A percentile compares a stretch with the other conserved stretches of the same genome.
These are phyloP conservation scores for Aromia moschata DNA, from an alignment of 2,888 invertebrate species.

Conservation along the genomic window DNA sequence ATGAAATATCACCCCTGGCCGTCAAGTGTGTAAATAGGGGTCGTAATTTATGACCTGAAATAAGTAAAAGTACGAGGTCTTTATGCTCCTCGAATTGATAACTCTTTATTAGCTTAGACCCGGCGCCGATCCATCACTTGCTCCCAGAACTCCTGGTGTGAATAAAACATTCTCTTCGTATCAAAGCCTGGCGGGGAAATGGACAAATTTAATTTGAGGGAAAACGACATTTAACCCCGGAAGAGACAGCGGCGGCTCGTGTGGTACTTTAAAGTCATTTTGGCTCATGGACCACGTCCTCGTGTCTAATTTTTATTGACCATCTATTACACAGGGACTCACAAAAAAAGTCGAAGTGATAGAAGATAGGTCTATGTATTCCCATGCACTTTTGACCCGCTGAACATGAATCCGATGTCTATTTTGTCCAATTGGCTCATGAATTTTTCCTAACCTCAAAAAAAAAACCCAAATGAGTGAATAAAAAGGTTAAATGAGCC, in stretches of 20 bases:
- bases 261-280: too few relatives aligned
- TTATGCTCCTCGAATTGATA: constrained; percentile 3
- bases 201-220: constrained; percentile 25
- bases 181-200: constrained; percentile 18
- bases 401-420: too few relatives aligned
- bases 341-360: too few relatives aligned
- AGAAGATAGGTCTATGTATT: too few relatives aligned
- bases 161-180: constrained; percentile 20
- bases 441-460: too few relatives aligned
- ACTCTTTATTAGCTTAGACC: constrained; percentile 8
- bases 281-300: too few relatives aligned
- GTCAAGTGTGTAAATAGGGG: constrained; percentile 3
- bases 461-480: too few relatives aligned
- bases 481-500: too few relatives aligned
- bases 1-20: background rate
- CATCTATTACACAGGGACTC: too few relatives aligned
- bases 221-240: constrained; percentile 24
- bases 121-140: constrained; percentile 10
- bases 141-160: constrained; percentile 9
- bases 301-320: too few relatives aligned
- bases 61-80: background rate
- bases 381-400: too few relatives aligned
- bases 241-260: constrained; percentile 10
- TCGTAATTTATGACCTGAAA: background rate
- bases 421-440: too few relatives aligned